Conservation (phyloP, 64 coral and sea anemone genomes). For the Montipora cactus region DNA sequence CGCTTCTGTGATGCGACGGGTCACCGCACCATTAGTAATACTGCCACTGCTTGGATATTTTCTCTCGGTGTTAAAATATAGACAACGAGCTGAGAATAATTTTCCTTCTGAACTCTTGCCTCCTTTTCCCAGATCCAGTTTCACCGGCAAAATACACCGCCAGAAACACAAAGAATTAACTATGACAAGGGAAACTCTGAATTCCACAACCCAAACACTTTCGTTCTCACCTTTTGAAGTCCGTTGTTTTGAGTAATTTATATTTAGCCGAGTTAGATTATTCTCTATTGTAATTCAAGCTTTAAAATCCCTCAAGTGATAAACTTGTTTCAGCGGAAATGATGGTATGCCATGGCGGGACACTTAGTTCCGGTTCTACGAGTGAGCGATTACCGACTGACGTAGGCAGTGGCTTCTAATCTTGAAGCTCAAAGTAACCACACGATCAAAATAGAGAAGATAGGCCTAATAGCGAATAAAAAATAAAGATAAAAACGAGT, state of each 20-base stretch:
- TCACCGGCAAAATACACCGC: neutral
- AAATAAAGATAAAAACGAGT: neutral
- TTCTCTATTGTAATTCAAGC: constrained; percentile 98
- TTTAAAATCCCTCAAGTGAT: constrained; percentile 89
- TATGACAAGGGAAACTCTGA: neutral
- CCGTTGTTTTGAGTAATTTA: constrained; percentile 78
- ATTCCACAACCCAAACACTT: constrained; percentile 41
- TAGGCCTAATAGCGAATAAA: neutral
- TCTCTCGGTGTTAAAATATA: constrained; percentile 39
- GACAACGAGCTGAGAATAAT: constrained; percentile 47
- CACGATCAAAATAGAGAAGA: neutral
- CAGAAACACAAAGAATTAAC: neutral
- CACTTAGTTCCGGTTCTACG: constrained; percentile 87
- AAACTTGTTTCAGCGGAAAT: constrained; percentile 93
- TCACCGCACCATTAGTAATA: neutral
- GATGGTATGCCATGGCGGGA: constrained; percentile 82
- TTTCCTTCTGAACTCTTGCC: constrained; percentile 17
- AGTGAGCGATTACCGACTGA: constrained; percentile 62
- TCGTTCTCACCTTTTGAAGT: constrained; percentile 56
- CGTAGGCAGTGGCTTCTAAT: constrained; percentile 40
- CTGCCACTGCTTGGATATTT: constrained; percentile 20
- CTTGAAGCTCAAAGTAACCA: neutral
- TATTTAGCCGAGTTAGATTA: constrained; percentile 83
- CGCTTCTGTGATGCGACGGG: neutral
- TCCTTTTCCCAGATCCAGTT: neutral